Percentiles rank a stretch among this genome's conserved stretches.
Conservation (phyloP, 2,888 invertebrate species). For the Polydrusus cervinus region DNA sequence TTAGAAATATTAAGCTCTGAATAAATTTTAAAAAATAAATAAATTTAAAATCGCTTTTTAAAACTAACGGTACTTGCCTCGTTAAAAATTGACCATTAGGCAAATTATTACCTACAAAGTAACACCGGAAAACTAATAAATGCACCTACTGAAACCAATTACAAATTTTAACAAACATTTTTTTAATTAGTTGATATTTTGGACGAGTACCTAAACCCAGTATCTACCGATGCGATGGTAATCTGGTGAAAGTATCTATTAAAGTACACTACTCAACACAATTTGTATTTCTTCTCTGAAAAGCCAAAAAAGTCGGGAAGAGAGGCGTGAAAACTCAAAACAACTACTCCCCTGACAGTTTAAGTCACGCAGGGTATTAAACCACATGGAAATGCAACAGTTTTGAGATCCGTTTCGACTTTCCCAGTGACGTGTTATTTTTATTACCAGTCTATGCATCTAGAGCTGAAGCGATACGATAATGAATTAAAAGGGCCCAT, state of each 20-base stretch:
- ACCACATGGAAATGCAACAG: no score
- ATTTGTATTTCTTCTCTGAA: no score
- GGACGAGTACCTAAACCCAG: not conserved
- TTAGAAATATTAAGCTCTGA: no score
- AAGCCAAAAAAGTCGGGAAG: no score
- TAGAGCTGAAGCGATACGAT: no score
- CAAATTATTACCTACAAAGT: conserved; percentile 15
- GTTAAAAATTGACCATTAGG: not conserved
- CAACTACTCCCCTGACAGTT: no score
- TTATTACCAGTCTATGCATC: no score
- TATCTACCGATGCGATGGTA: conserved; percentile 9
- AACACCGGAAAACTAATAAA: conserved; percentile 25
- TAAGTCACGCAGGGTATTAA: no score
- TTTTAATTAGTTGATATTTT: conserved; percentile 33
- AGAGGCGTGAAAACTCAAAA: no score
- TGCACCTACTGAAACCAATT: conserved; percentile 43
- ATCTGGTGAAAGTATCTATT: conserved; percentile 40
- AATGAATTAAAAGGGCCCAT: no score
- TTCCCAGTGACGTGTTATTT: no score
- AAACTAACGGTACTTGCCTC: conserved; percentile 2
- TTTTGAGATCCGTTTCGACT: no score
- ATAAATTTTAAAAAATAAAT: not conserved
- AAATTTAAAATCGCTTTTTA: not conserved
- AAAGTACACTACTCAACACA: not conserved
- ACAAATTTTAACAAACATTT: conserved; percentile 36